Conservation (phyloP, 2,113 vertebrate species). For the Hippocampus barbouri region DNA sequence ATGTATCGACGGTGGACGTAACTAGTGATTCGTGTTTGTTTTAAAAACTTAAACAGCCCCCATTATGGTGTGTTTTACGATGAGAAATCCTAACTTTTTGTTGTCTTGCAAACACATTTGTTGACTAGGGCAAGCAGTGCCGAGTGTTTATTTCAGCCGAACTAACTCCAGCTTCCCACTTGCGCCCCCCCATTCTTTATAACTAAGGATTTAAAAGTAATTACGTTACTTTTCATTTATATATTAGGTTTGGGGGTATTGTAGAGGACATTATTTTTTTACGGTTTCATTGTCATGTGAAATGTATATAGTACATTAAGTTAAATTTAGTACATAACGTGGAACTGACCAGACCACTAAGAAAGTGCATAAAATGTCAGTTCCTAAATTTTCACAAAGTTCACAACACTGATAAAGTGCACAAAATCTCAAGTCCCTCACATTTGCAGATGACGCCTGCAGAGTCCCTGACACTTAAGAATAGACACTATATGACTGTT, state of each 20-base stretch:
- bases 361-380: not conserved
- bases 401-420: not conserved
- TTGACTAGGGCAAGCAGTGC: constrained; percentile 52
- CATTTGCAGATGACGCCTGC: not conserved
- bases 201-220: not conserved
- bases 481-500: too few relatives aligned
- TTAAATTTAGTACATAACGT: not conserved
- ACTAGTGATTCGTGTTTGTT: not conserved
- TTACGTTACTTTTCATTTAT: not conserved
- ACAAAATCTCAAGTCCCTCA: not conserved
- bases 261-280: not conserved
- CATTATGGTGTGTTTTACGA: constrained; percentile 28
- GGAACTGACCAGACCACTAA: too few relatives aligned
- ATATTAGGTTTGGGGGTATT: not conserved
- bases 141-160: constrained; percentile 28
- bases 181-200: not conserved
- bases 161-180: constrained; percentile 28
- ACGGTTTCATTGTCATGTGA: not conserved
- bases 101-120: constrained; percentile 13
- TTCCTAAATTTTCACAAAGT: not conserved
- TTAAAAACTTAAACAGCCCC: not conserved
- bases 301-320: not conserved
- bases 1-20: not conserved
- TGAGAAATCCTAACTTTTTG: constrained; percentile 49
- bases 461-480: not conserved